Percentiles rank a stretch among this genome's conserved stretches.
These are phyloP conservation scores for Ochropacha duplaris DNA, from an alignment of 2,888 invertebrate species.

Conservation along the genomic window DNA sequence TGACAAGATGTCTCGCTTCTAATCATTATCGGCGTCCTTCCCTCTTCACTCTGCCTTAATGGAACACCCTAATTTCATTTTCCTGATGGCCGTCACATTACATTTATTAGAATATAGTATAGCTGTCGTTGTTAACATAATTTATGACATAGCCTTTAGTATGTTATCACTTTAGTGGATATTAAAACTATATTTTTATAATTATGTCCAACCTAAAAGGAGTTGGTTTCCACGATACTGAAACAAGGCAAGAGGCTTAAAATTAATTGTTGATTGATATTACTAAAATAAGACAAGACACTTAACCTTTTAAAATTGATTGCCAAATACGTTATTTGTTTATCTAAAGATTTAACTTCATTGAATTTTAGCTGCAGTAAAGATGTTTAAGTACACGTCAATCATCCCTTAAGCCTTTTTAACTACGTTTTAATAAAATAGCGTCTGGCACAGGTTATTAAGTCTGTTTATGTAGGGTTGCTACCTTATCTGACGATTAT, in stretches of 20 bases:
- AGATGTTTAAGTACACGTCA: neutral
- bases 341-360: neutral
- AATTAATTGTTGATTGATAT: neutral
- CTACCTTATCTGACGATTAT: neutral
- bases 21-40: neutral
- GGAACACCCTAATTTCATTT: neutral
- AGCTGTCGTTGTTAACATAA: too few species aligned
- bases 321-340: neutral
- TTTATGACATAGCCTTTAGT: neutral
- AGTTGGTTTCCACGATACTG: too few species aligned
- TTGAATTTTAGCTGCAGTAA: neutral
- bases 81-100: neutral
- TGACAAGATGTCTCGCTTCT: neutral
- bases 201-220: too few species aligned
- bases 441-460: conserved; percentile 20
- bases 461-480: neutral
- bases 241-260: neutral
- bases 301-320: neutral
- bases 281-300: neutral
- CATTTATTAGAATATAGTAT: neutral
- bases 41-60: neutral
- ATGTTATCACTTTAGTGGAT: too few species aligned
- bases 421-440: conserved; percentile 29
- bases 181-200: too few species aligned
- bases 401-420: conserved; percentile 25